Conservation (phyloP, 37 sponge, comb jelly and placozoan species). For the Beroe forskalii region DNA sequence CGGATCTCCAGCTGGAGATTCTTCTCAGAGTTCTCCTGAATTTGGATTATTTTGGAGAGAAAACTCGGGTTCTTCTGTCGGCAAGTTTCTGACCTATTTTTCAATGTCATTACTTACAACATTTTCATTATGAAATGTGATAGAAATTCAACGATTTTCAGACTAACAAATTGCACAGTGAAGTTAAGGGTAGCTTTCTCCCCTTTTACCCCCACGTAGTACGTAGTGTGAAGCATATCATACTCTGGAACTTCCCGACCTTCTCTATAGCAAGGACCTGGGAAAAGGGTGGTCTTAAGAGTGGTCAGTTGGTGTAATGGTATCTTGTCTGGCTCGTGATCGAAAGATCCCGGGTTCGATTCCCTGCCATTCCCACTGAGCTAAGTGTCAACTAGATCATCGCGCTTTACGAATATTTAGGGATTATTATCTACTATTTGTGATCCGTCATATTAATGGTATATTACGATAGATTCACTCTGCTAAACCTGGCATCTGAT, state of each 20-base stretch:
- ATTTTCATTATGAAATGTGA: too few species aligned
- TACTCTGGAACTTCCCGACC: background rate
- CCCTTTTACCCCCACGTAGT: conserved; percentile 20
- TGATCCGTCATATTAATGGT: background rate
- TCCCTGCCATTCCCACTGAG: too few species aligned
- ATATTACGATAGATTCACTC: background rate
- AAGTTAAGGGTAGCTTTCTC: background rate
- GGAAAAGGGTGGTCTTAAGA: background rate
- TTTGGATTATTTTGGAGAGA: too few species aligned
- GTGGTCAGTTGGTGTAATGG: background rate
- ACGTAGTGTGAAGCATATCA: background rate
- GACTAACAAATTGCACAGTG: background rate
- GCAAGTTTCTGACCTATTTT: too few species aligned
- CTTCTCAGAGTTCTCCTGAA: background rate
- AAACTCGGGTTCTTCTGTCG: too few species aligned
- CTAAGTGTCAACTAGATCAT: too few species aligned
- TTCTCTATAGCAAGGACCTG: conserved; percentile 28
- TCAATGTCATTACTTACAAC: too few species aligned
- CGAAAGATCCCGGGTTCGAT: too few species aligned
- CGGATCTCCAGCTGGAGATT: background rate
- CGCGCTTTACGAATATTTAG: background rate
- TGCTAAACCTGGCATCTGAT: conserved; percentile 29
- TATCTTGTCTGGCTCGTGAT: too few species aligned
- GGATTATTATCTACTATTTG: background rate
- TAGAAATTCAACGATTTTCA: too few species aligned